Evolutionary conservation across 37 sponge, comb jelly and placozoan species (phyloP).

Genomic region (Chondrilla cf. caribensis): DNA sequence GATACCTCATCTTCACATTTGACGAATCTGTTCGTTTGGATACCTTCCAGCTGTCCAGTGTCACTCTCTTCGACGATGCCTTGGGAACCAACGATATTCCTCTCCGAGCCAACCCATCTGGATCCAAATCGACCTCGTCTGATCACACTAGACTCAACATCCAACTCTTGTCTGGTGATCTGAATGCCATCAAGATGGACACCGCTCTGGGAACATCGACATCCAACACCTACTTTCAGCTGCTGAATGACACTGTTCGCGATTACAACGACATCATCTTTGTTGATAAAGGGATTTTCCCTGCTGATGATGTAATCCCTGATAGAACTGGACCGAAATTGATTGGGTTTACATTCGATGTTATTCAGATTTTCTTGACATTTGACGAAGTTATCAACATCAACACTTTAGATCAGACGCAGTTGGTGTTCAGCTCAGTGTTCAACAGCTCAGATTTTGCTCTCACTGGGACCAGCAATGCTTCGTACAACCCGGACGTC

Average conservation of each 20-base stretch:
- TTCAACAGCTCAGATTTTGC: constrained; percentile 35
- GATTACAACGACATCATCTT: constrained; percentile 47
- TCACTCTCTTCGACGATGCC: constrained; percentile 33
- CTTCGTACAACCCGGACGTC: not conserved
- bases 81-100: not conserved
- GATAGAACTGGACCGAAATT: constrained; percentile 70
- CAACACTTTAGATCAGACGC: constrained; percentile 34
- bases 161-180: constrained; percentile 24
- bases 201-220: constrained; percentile 36
- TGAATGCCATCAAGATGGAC: constrained; percentile 62
- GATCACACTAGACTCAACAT: constrained; percentile 44
- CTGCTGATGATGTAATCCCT: constrained; percentile 27
- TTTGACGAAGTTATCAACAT: constrained; percentile 79
- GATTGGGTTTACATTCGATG: constrained; percentile 43
- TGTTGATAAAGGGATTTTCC: not conserved
- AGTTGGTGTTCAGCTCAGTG: constrained; percentile 26
- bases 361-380: constrained; percentile 35
- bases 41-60: constrained; percentile 35
- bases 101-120: not conserved
- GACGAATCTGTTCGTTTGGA: constrained; percentile 69
- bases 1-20: constrained; percentile 69
- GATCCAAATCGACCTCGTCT: not conserved
- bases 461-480: constrained; percentile 1
- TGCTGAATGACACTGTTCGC: constrained; percentile 27
- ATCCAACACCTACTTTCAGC: constrained; percentile 39